Base-by-base conservation (phyloP, 2,888 invertebrate species). In the Orgyia antiqua region DNA sequence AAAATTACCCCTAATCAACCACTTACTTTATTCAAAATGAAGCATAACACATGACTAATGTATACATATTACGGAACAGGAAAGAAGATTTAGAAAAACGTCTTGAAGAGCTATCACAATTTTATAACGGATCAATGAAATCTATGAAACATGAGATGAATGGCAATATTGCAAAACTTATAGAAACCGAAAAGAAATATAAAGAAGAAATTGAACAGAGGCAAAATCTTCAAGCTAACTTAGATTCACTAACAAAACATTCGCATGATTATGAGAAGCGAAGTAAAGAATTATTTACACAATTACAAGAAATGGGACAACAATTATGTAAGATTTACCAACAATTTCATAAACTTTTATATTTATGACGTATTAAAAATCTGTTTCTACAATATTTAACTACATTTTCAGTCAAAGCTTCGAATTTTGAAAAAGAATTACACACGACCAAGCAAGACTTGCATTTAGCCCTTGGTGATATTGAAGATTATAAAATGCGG, bases 81-180 rank as follows among this genome's bases (percentile, higher is more conserved):
- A 86, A 84, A 58, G 69, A 76, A 54, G 68, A 76, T 23, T 61
- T 86, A 3, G 77, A 77, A 42, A 72, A 60, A 19, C 64, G 66
- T 3, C 58, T 84, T 6, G 45, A 48, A 17, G 70, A 76, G 18
- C 46, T 79, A 23, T 71, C 74, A 1, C 44, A 55, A 8, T 48
- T 62, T 46, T 79, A 78, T 31, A 70, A 71, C 13, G 71, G 76
- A 50, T 69, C 77, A 1, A 36, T 82, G 4, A 39, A 48, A 30
- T 55, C 55, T 33, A 43, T 66, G 3, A 74, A 73, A 55, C 48
- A 53, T 13, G 79, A 82, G 44, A 56, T 74, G 29, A 63, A 61
- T 32, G 15, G 12, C 6, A 72, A 65, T 23, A 42, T 68, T 4
- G 50, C 48, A 13, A 75, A 70, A 45, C 39, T 76, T 20, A 58